These are phyloP conservation scores for Calcarius lapponicus DNA, from an alignment of 2,797 vertebrate species.

Conservation along the genomic window DNA sequence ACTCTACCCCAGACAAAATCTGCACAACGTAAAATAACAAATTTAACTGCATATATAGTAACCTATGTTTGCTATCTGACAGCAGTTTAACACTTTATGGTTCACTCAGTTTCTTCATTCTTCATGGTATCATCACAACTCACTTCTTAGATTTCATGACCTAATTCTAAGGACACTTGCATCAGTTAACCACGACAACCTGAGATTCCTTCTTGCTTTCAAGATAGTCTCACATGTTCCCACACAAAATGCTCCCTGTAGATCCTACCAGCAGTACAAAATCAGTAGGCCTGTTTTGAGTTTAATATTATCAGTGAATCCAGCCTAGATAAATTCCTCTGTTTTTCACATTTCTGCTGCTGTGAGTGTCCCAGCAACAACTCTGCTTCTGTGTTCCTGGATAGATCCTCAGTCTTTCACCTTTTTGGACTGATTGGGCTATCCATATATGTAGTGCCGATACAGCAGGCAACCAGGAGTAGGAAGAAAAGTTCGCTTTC, in stretches of 20 bases:
- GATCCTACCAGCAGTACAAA: not conserved
- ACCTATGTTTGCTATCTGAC: not conserved
- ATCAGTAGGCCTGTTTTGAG: not conserved
- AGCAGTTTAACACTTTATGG: not conserved
- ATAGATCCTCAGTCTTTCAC: not conserved
- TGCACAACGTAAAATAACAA: not conserved
- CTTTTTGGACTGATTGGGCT: not conserved
- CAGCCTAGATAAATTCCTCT: not conserved
- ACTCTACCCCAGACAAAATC: not conserved
- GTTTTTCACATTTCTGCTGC: not conserved
- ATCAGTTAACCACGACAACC: not conserved
- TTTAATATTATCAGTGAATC: not conserved
- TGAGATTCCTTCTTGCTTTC: not conserved
- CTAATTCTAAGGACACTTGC: not conserved
- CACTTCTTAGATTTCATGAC: not conserved
- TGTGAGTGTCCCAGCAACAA: fast-evolving
- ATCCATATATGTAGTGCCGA: not conserved
- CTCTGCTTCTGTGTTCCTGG: not conserved
- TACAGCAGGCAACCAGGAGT: not conserved
- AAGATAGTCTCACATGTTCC: not conserved
- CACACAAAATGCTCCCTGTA: not conserved
- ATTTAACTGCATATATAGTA: not conserved
- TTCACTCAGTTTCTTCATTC: not conserved
- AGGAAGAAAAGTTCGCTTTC: not conserved
- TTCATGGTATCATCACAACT: not conserved